Evolutionary conservation across 2,888 invertebrate genomes (phyloP), one percentile per base, ranked within the genome.

Genomic region (Baccha elongata): DNA sequence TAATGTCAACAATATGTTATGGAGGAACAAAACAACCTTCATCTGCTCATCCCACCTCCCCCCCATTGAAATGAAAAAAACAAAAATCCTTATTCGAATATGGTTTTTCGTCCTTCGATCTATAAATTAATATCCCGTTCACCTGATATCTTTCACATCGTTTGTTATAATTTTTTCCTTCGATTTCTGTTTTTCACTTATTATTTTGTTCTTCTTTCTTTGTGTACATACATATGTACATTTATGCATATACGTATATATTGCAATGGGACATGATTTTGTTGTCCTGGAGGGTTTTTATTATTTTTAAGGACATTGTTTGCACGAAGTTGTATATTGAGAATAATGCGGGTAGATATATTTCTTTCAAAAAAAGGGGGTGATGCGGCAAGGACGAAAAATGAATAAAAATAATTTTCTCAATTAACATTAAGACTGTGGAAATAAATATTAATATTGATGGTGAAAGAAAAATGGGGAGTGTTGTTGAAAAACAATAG

Each of bases 111-210:
- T 50, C 44, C 71, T 75, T 60, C 44, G 76, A 83, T 83, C 60
- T 44, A 83, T 73, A 83, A 83, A 78, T 83, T 83, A 83, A 83
- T 83, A 83, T 78, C 83, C 72, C 64, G 55, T 68, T 83, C 78
- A 83, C 83, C 83, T 83, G 83, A 83, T 83, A 83, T 78, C 83
- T 73, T 83, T 83, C 83, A 83, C 83, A 83, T 83, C 72, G 83
- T 78, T 83, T 48, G 81, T 62, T 71, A 50, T 67, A 72, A 10
- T 69, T 65, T 42, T 50, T 35, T 58, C 32, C 35, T 55, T 32
- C 40, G 23, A 35, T 32, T 52, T 53, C 29, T 32, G 15, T 26
- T 65, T 58, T 8, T 37, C 10, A 29, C 52, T 32, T 32, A 29
- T 11, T 32, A 15, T 65, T 64, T 42, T 46, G 23, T 5, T 23